Evolutionary conservation across 2,113 vertebrate genomes (phyloP).

Genomic region (Trematocara stigmaticum): DNA sequence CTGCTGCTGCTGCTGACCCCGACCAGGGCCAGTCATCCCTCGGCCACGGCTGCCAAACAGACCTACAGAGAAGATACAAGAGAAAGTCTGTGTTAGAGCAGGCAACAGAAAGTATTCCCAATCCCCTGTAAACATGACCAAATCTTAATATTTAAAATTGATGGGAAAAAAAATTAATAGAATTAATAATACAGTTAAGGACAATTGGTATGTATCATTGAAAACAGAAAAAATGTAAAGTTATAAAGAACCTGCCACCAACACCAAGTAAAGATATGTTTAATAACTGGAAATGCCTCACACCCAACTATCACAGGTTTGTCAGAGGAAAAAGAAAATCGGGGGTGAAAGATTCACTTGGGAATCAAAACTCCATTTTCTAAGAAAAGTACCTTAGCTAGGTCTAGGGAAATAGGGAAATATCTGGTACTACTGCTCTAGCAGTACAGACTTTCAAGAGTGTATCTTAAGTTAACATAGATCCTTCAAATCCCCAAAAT

Average conservation of each 20-base stretch:
- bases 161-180: neutral
- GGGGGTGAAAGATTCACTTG: neutral
- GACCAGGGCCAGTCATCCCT: conserved; percentile 74
- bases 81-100: neutral
- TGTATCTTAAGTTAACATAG: neutral
- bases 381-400: neutral
- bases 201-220: neutral
- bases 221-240: neutral
- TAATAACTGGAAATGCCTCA: neutral
- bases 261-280: neutral
- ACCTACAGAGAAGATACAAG: conserved; percentile 61
- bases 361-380: neutral
- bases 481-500: neutral
- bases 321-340: neutral
- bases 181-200: neutral
- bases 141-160: neutral
- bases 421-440: neutral
- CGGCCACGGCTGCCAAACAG: conserved; percentile 91
- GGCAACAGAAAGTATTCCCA: neutral
- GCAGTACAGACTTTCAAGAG: fast-evolving
- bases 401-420: neutral
- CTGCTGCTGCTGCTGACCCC: conserved; percentile 73
- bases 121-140: neutral
- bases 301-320: neutral
- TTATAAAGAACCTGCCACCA: neutral